These are phyloP conservation scores for Hirundichthys speculiger DNA, from an alignment of 2,113 vertebrate species.

Conservation along the genomic window DNA sequence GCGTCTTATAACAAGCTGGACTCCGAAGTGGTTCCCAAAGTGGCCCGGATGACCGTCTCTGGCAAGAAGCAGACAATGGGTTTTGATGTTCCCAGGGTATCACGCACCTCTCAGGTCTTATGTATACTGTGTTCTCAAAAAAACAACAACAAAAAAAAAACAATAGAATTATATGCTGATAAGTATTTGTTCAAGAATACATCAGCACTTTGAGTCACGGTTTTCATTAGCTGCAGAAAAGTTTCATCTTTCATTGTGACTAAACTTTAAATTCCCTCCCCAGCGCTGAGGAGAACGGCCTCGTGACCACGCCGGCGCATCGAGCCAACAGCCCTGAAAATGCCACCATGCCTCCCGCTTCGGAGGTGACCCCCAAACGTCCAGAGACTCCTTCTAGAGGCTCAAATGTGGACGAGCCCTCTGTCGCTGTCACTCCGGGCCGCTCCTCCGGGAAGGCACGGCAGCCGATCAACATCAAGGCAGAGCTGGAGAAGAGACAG, in stretches of 20 bases:
- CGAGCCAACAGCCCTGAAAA: conserved; percentile 80
- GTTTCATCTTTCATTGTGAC: not conserved
- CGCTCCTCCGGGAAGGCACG: conserved; percentile 87
- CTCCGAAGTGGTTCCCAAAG: conserved; percentile 92
- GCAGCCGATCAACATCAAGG: conserved; percentile 89
- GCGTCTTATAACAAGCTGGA: conserved; percentile 82
- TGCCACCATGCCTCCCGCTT: conserved; percentile 26
- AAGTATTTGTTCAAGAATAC: too few relatives aligned
- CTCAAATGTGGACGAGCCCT: conserved; percentile 76
- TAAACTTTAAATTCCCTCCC: conserved; percentile 4
- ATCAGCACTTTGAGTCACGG: too few relatives aligned
- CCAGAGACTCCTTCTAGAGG: conserved; percentile 75
- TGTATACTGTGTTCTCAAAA: not conserved
- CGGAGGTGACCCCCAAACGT: conserved; percentile 61
- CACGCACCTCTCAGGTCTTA: not conserved
- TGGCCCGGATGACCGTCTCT: conserved; percentile 96
- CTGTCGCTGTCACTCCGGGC: conserved; percentile 66
- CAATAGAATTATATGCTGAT: too few relatives aligned
- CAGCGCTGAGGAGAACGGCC: conserved; percentile 85
- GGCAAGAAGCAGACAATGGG: conserved; percentile 98
- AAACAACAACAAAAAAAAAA: too few relatives aligned
- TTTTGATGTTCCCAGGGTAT: conserved; percentile 96
- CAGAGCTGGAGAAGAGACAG: conserved; percentile 94
- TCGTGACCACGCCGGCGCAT: conserved; percentile 62
- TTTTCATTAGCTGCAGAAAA: too few relatives aligned